Base-by-base conservation (phyloP, 2,113 vertebrate genomes). In the Chrysochloris asiatica region DNA sequence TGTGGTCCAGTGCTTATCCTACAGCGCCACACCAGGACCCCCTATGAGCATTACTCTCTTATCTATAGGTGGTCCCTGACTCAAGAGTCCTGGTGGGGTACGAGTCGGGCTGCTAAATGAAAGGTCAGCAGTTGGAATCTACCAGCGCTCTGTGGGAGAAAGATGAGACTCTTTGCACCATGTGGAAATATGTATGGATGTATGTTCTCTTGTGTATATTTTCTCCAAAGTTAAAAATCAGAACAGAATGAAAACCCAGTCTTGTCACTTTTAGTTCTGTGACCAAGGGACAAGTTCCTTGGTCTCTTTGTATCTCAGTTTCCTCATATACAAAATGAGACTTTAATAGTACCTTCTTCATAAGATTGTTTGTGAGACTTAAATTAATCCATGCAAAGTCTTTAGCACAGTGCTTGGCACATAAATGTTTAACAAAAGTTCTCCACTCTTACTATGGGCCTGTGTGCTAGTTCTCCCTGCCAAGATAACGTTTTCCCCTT, bases 391-490 rank as follows among this genome's bases (percentile, higher is more conserved):
- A 36, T 11, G 14, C 48, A 73, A 95, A 91, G 83, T 80, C 73
- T 72, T 94, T 73, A 96, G 90, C 86, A 86, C 69, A 93, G 83
- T 91, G 78, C 78, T 67, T 47, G 36, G 52, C 72, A 86, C 72
- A 96, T 93, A 88, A 95, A 94, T 94, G 93, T 95, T 94, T 96
- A 94, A 96, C 93, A 91, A 93, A 89, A 94, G 93, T 94, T 95
- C 94, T 89, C 67, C 93, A 43, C 16, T 93, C 84, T 93, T 85
- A 76, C 63, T 91, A 47, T 85, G 65, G 6, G 4, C 56, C 41
- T 59, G 56, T 83, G 69, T 93, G 71, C 65, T 73, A 91, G 41
- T 59, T 93, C 59, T 91, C 48, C 41, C 65, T 83, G 71, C 80
- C 93, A 88, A 54, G 71, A 89, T 94, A 72, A 41, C 78, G 63